Percentiles rank a stretch among this genome's conserved stretches.
phyloP scores from a whole-genome alignment of 1,140 invertebrate species.

The Hyles euphorbiae region DNA sequence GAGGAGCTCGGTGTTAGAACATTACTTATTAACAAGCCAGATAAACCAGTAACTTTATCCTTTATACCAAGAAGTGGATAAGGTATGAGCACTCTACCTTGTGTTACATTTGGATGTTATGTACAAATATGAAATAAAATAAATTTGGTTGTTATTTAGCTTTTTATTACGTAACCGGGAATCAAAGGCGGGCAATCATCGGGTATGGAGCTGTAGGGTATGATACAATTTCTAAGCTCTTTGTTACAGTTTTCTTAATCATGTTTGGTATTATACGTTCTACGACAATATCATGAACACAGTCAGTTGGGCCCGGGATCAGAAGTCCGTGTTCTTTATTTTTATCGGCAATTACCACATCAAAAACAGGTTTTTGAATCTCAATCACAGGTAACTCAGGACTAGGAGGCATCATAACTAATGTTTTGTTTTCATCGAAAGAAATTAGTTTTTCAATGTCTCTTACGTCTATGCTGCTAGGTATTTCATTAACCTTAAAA shows the following conservation, averaged over 20 bases:
- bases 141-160: too few relatives aligned
- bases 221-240: constrained; percentile 8
- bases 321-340: neutral
- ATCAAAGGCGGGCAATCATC: neutral
- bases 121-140: too few relatives aligned
- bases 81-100: neutral
- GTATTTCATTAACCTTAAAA: constrained; percentile 3
- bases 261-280: constrained; percentile 32
- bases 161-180: neutral
- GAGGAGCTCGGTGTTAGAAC: constrained; percentile 79
- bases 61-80: constrained; percentile 62
- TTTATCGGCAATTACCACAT: constrained; percentile 2
- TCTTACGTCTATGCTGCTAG: constrained; percentile 8
- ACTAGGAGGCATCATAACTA: constrained; percentile 5
- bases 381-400: constrained; percentile 4
- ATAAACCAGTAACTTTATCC: constrained; percentile 80
- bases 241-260: constrained; percentile 5
- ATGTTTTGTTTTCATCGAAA: constrained; percentile 1
- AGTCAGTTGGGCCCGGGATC: constrained; percentile 11
- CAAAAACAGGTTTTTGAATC: constrained; percentile 2
- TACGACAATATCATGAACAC: constrained; percentile 27
- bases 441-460: constrained; percentile 3
- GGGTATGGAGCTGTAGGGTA: constrained; percentile 2
- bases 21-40: constrained; percentile 87
- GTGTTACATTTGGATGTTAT: too few relatives aligned